Conservation (phyloP, 2,888 invertebrate genomes). For the Clusia tigrina region DNA sequence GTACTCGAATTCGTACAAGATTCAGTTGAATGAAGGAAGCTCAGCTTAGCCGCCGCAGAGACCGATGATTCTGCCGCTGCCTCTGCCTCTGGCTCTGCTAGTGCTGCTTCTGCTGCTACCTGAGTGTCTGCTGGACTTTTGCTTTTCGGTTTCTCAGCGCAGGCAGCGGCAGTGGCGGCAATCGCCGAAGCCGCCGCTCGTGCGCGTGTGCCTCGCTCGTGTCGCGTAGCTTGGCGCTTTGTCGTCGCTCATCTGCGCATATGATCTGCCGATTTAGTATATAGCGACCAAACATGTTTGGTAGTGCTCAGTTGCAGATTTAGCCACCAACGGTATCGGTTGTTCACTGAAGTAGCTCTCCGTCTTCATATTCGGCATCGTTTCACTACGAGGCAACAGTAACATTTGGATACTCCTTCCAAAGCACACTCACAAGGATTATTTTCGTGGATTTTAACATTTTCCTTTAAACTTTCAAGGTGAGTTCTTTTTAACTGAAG, state of each 20-base stretch:
- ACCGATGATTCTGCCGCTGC: constrained; percentile 15
- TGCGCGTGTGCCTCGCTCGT: not conserved
- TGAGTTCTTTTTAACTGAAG: no score
- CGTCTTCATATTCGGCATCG: not conserved
- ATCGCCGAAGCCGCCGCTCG: not conserved
- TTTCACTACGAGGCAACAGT: not conserved
- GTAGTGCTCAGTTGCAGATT: constrained; percentile 60
- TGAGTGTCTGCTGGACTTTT: constrained; percentile 1
- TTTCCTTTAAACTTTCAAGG: no score
- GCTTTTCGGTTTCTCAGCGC: no score
- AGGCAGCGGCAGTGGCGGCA: not conserved
- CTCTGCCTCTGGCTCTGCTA: constrained; percentile 1
- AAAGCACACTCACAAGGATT: constrained; percentile 4
- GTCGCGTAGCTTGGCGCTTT: no score
- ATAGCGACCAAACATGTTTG: constrained; percentile 60
- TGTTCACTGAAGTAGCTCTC: constrained; percentile 14
- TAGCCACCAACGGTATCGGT: constrained; percentile 48
- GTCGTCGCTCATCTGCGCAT: constrained; percentile 17
- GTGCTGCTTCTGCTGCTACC: constrained; percentile 13
- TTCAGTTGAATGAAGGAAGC: no score
- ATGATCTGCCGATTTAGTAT: constrained; percentile 50
- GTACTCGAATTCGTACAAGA: no score
- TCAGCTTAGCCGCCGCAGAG: no score
- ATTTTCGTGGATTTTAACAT: no score
- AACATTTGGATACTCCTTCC: not conserved